These are phyloP conservation scores for Frankliniella intonsa DNA, from an alignment of 2,888 invertebrate species.

Conservation along the genomic window DNA sequence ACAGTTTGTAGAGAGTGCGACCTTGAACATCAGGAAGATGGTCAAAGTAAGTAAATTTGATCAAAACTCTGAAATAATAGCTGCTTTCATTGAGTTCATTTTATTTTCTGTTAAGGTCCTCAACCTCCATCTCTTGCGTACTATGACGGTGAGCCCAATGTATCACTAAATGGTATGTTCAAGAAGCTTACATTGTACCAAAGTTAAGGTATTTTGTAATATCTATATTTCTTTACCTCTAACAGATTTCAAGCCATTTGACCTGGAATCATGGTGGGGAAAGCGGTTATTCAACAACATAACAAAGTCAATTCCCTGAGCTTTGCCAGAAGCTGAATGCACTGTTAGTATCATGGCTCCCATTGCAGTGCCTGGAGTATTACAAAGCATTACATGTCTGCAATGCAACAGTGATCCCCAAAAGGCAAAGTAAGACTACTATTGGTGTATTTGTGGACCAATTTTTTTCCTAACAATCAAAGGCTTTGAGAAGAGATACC, in stretches of 20 bases:
- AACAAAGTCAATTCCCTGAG: slow-evolving; percentile 59
- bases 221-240: slow-evolving; percentile 38
- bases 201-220: slow-evolving; percentile 24
- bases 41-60: slow-evolving; percentile 47
- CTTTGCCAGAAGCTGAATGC: slow-evolving; percentile 30
- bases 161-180: slow-evolving; percentile 54
- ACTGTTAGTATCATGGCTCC: background rate
- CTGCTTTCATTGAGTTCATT: slow-evolving; percentile 44
- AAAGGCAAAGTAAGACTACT: background rate
- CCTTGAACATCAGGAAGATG: slow-evolving; percentile 51
- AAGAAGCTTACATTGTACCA: background rate
- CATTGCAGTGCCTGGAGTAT: background rate
- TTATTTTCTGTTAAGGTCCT: slow-evolving; percentile 47
- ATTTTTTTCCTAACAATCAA: background rate
- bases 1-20: slow-evolving; percentile 47
- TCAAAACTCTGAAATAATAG: background rate
- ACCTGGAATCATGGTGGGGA: slow-evolving; percentile 88
- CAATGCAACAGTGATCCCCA: background rate
- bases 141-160: slow-evolving; percentile 68
- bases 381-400: background rate
- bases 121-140: slow-evolving; percentile 53
- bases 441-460: slow-evolving; percentile 13
- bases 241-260: slow-evolving; percentile 80
- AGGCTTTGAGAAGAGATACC: slow-evolving; percentile 13
- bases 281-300: slow-evolving; percentile 78